Evolutionary conservation across 2,888 invertebrate genomes (phyloP).

Genomic region (Buathra laborator): DNA sequence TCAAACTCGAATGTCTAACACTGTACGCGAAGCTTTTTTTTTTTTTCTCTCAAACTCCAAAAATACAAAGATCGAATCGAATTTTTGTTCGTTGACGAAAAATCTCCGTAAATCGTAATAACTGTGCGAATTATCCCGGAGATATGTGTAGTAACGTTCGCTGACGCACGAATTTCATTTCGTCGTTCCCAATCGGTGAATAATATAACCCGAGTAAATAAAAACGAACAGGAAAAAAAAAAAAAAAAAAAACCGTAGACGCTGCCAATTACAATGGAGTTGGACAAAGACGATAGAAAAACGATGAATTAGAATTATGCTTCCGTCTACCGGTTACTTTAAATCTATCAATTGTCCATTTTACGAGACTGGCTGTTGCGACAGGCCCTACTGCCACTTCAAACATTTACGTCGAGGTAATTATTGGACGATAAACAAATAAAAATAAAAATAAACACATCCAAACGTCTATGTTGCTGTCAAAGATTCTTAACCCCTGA

Average conservation of each 20-base stretch:
- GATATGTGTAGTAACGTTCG: background rate
- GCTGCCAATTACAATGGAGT: slow-evolving; percentile 62
- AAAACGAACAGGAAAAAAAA: background rate
- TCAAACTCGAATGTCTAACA: slow-evolving; percentile 39
- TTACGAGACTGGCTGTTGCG: slow-evolving; percentile 92
- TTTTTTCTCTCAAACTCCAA: background rate
- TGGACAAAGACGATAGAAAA: slow-evolving; percentile 52
- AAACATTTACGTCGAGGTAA: slow-evolving; percentile 92
- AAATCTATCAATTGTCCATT: slow-evolving; percentile 95
- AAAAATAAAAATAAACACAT: background rate
- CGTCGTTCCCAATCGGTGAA: background rate
- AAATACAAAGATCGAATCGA: background rate
- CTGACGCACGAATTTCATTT: background rate
- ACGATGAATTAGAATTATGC: slow-evolving; percentile 88
- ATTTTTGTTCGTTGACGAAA: background rate
- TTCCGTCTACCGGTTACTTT: slow-evolving; percentile 96
- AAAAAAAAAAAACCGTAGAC: slow-evolving; percentile 22
- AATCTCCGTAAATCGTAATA: background rate
- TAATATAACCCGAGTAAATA: background rate
- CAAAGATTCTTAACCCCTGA: slow-evolving; percentile 18
- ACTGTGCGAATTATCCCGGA: background rate
- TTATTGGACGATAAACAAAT: background rate
- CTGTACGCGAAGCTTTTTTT: slow-evolving; percentile 10
- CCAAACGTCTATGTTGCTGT: slow-evolving; percentile 7
- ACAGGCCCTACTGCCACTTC: slow-evolving; percentile 97